Conservation (phyloP, 1,140 invertebrate species). For the Micrasema minimum region DNA sequence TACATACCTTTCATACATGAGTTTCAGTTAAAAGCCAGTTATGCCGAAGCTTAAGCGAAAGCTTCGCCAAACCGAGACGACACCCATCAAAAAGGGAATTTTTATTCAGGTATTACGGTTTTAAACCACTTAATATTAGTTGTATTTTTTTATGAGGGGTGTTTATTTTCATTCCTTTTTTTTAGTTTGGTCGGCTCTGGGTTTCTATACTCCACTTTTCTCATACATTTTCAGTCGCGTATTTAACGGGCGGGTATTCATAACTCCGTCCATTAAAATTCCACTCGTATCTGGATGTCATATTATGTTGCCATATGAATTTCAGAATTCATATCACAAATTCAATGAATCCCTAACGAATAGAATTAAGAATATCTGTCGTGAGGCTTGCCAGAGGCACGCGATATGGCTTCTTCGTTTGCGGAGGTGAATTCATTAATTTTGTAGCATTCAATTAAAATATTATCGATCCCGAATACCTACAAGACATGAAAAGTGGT, state of each 20-base stretch:
- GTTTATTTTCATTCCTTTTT: no score
- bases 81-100: no score
- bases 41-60: no score
- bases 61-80: no score
- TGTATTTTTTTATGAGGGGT: no score
- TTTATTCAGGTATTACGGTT: no score
- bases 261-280: constrained; percentile 41
- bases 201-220: constrained; percentile 11
- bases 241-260: constrained; percentile 28
- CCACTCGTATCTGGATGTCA: constrained; percentile 19
- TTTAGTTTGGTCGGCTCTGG: no score
- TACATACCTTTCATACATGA: constrained; percentile 25
- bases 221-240: constrained; percentile 29
- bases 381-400: constrained; percentile 4
- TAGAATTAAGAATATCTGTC: constrained; percentile 32
- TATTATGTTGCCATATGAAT: constrained; percentile 41
- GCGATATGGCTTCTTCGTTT: constrained; percentile 16
- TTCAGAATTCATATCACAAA: constrained; percentile 40
- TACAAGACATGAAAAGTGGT: no score
- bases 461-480: background rate
- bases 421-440: constrained; percentile 15
- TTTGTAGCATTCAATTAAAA: constrained; percentile 18
- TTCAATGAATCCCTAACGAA: constrained; percentile 48
- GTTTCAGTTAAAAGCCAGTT: constrained; percentile 31
- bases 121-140: no score